Evolutionary conservation across 2,797 vertebrate species (phyloP).

Genomic region (Champsocephalus esox): DNA sequence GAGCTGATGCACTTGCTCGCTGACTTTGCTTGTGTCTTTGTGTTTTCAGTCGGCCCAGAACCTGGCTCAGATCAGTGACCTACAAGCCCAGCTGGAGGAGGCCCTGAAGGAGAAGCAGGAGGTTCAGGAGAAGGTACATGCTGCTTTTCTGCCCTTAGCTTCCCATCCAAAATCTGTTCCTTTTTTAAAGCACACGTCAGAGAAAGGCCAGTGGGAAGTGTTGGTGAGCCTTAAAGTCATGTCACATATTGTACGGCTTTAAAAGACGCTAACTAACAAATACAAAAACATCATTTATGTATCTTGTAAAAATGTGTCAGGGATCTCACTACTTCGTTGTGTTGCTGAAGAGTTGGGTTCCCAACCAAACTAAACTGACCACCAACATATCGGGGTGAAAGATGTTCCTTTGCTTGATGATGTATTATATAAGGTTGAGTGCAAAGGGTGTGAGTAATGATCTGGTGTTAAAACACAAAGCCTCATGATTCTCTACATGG

Average conservation of each 20-base stretch:
- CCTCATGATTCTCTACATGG: no score
- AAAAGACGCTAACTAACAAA: neutral
- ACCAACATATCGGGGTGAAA: neutral
- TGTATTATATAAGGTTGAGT: neutral
- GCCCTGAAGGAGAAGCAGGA: slow-evolving; percentile 95
- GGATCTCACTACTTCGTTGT: neutral
- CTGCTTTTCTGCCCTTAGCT: neutral
- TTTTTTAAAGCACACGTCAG: neutral
- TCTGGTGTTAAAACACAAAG: no score
- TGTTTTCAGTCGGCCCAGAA: slow-evolving; percentile 90
- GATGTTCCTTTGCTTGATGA: neutral
- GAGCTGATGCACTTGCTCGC: neutral
- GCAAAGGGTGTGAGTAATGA: neutral
- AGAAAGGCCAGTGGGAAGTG: neutral
- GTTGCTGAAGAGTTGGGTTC: neutral
- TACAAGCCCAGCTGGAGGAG: slow-evolving; percentile 95
- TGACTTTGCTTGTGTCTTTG: neutral
- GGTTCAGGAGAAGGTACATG: slow-evolving; percentile 93
- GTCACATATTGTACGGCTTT: neutral
- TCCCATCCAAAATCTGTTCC: neutral
- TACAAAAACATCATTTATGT: neutral
- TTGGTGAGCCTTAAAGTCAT: neutral
- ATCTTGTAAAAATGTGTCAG: neutral
- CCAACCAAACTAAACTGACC: neutral
- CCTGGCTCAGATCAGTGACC: slow-evolving; percentile 95